Evolutionary conservation across 2,888 invertebrate species (phyloP), one percentile per base, ranked within the genome.

Genomic region (Chelonus formosanus): DNA sequence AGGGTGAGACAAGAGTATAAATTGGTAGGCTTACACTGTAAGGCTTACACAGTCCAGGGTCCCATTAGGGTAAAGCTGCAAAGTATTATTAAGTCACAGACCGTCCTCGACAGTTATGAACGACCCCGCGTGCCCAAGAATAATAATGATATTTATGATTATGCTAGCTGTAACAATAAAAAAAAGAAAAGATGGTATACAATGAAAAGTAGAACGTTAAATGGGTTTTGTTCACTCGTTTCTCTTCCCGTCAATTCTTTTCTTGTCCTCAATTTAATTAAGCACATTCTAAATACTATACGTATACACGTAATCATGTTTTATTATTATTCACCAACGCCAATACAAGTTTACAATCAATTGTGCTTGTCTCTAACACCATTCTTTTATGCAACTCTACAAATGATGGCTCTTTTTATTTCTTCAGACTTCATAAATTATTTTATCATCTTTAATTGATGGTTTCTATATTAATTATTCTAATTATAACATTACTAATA

Each of bases 11-110:
- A 60, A 48, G 52, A 52, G 60, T 10, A 73, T 74, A 78, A 79
- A 80, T 80, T 79, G 76, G 78, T 76, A 76, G 78, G 77, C 79
- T 80, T 78, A 40, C 40, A 40, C 5, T 40, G 6, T 40, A 6
- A 75, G 78, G 77, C 79, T 80, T 78, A 78, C 76, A 79, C 75
- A 78, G 75, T 77, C 73, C 73, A 77, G 73, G 76, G 75, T 73
- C 74, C 75, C 75, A 81, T 80, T 80, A 81, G 79, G 73, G 76
- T 75, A 77, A 77, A 76, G 78, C 75, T 75, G 77, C 74, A 69
- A 74, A 76, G 76, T 79, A 76, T 81, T 80, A 80, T 80, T 80
- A 79, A 79, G 78, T 78, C 76, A 75, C 75, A 74, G 78, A 72
- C 72, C 75, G 75, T 76, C 74, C 63, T 52, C 66, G 73, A 74